Conservation (phyloP, 2,797 vertebrate genomes). For the Siniperca obscura region DNA sequence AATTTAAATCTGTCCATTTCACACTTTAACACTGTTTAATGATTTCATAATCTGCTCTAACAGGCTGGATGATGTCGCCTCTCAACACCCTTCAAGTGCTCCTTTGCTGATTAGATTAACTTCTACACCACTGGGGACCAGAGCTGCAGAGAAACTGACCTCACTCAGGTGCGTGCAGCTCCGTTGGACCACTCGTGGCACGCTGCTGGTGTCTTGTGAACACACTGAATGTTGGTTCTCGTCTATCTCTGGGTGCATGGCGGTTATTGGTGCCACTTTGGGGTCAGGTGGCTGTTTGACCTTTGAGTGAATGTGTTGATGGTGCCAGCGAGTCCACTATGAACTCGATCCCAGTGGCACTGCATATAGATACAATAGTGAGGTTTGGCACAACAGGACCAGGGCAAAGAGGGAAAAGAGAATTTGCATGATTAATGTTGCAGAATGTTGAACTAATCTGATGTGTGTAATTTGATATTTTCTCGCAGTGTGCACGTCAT, state of each 20-base stretch:
- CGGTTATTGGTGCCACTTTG: slow-evolving; percentile 30
- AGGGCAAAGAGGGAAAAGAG: not conserved
- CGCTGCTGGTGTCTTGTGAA: not conserved
- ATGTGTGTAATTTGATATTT: slow-evolving; percentile 8
- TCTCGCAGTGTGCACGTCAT: not conserved
- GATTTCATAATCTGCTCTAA: slow-evolving; percentile 14
- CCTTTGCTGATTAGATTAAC: slow-evolving; percentile 28
- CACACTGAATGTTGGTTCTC: slow-evolving; percentile 4
- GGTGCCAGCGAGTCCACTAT: slow-evolving; percentile 42
- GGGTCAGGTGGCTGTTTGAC: slow-evolving; percentile 52
- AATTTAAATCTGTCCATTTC: not conserved
- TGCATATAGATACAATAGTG: slow-evolving; percentile 37
- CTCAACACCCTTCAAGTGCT: slow-evolving; percentile 33
- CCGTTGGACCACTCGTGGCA: not conserved
- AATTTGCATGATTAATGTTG: not conserved
- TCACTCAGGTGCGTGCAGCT: not conserved
- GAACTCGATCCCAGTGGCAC: slow-evolving; percentile 42
- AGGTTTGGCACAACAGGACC: slow-evolving; percentile 3
- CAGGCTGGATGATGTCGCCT: slow-evolving; percentile 17
- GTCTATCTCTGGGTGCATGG: not conserved
- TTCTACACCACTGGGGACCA: not conserved
- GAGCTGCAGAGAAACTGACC: slow-evolving; percentile 18
- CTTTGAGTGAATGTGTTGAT: slow-evolving; percentile 64
- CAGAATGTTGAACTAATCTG: not conserved
- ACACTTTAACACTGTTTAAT: not conserved